Base-by-base conservation (phyloP, 2,797 vertebrate species). In the Rousettus madagascariensis region DNA sequence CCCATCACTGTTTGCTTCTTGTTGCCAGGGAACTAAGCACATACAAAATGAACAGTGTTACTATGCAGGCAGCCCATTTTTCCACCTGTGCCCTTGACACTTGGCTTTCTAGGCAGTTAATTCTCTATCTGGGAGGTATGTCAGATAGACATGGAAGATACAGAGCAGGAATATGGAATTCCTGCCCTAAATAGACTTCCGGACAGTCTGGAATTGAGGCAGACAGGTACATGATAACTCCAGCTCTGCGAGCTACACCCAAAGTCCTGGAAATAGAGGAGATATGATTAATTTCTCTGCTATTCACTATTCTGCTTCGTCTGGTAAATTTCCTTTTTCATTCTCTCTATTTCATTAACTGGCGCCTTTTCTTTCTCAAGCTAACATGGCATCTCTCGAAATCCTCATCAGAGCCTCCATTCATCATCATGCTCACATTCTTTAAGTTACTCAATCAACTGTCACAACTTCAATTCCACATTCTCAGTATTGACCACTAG, bases 291-390 rank as follows among this genome's bases (percentile, higher is more conserved):
- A 17, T 82, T 71, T 49, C 82, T 86, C 33, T 36, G 38, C 20
- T 75, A 11, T 51, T 75, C 78, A 53, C 41, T 36, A 0, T 71
- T 87, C 20, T 17, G 17, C 30, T 86, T 0, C n/a, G 55, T 49
- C 36, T 59, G 19, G 36, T 82, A 17, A 28, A 43, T 72, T 83
- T 82, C 55, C 33, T n/a, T 53, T 36, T 46, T 59, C 57, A 30
- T 74, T 55, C 53, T 0, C 17, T 78, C 30, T 43, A 13, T 55
- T 86, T 71, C 75, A 26, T 17, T 63, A 51, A 68, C 5, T 24
- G 51, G 24, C 24, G 2, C 26, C 33, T 57, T 78, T 86, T 74
- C 84, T 46, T 46, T 68, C 91, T 94, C 71, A 80, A 49, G 33
- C 46, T 83, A 41, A 90, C 12, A n/a, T n/a, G 26, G 17, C 28